These are phyloP conservation scores for Ceratotherium simum DNA, from an alignment of 2,113 vertebrate species.

Conservation along the genomic window DNA sequence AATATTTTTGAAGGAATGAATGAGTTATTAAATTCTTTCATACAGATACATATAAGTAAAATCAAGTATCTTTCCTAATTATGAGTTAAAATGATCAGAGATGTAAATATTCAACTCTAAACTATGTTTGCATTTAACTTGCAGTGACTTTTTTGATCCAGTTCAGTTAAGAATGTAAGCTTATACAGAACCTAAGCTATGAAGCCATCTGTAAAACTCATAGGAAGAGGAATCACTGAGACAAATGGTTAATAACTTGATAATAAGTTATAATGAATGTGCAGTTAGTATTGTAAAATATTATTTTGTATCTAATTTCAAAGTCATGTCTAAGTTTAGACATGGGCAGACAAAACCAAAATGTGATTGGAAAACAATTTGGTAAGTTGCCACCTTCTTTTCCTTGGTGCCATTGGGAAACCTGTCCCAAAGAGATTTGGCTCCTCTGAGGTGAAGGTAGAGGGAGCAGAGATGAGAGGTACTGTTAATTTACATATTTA, in stretches of 20 bases:
- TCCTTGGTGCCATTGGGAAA: neutral
- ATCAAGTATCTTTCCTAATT: constrained; percentile 32
- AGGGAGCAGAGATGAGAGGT: neutral
- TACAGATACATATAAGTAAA: neutral
- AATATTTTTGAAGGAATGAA: constrained; percentile 39
- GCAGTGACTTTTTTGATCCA: constrained; percentile 36
- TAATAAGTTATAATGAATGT: neutral
- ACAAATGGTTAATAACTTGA: constrained; percentile 3
- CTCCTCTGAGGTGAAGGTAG: neutral
- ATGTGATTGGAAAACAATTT: neutral
- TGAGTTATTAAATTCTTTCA: constrained; percentile 36
- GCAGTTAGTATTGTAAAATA: neutral
- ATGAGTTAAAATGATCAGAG: constrained; percentile 23
- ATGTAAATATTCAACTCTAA: constrained; percentile 37
- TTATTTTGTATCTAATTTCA: neutral
- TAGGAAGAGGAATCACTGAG: neutral
- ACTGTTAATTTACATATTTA: neutral
- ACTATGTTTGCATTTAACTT: constrained; percentile 46
- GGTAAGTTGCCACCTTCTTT: neutral
- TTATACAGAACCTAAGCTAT: neutral
- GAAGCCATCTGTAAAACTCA: constrained; percentile 35
- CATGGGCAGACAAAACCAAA: neutral
- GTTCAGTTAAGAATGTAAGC: neutral
- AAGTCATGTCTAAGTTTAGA: neutral
- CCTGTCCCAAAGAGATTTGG: neutral